Evolutionary conservation across 2,797 vertebrate species (phyloP).

Genomic region (Catostomus latipinnis): DNA sequence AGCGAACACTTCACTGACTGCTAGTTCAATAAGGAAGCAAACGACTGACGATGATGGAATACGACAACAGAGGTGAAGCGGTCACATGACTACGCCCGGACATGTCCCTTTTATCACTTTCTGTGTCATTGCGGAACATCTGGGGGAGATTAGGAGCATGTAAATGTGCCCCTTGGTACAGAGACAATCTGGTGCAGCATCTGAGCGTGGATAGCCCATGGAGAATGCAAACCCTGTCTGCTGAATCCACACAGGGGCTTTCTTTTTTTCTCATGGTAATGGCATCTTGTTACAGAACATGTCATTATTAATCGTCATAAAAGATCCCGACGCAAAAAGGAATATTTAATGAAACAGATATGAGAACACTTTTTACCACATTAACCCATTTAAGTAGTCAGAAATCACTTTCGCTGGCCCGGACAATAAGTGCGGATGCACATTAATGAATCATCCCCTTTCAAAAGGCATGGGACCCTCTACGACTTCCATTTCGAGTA

Average conservation of each 20-base stretch:
- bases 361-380: constrained; percentile 13
- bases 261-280: constrained; percentile 47
- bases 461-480: not conserved
- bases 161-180: constrained; percentile 58
- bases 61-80: constrained; percentile 30
- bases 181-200: constrained; percentile 55
- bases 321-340: constrained; percentile 18
- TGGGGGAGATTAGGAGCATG: constrained; percentile 61
- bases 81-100: constrained; percentile 53
- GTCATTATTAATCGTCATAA: constrained; percentile 43
- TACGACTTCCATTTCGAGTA: constrained; percentile 20
- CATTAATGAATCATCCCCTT: constrained; percentile 14
- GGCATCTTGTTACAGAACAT: constrained; percentile 48
- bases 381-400: constrained; percentile 22
- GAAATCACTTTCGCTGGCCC: constrained; percentile 28
- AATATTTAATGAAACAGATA: constrained; percentile 26
- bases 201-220: constrained; percentile 37
- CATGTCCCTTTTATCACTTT: constrained; percentile 55
- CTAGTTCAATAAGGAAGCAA: constrained; percentile 39
- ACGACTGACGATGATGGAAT: constrained; percentile 30
- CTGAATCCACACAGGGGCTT: constrained; percentile 42
- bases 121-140: constrained; percentile 59
- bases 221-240: constrained; percentile 56
- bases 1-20: constrained; percentile 22
- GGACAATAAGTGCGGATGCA: constrained; percentile 24